Evolutionary conservation across 2,113 vertebrate species (phyloP).

Genomic region (Trichomycterus rosablanca): DNA sequence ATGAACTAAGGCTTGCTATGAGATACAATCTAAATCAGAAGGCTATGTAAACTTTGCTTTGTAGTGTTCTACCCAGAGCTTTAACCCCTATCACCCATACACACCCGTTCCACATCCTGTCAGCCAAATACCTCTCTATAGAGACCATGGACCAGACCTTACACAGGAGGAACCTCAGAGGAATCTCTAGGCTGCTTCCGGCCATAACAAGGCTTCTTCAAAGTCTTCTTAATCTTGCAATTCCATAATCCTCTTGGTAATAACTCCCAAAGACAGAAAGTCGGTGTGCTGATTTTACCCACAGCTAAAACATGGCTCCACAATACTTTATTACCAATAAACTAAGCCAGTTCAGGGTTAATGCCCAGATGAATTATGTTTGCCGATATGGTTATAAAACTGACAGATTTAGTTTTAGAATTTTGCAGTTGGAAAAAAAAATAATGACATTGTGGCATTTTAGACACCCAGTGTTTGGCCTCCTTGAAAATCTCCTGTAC

Average conservation of each 20-base stretch:
- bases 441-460: too few relatives aligned
- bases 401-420: neutral
- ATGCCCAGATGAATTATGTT: too few relatives aligned
- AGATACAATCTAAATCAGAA: conserved; percentile 54
- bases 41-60: conserved; percentile 41
- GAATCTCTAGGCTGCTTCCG: conserved; percentile 39
- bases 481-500: too few relatives aligned
- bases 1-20: conserved; percentile 14
- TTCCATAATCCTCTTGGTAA: conserved; percentile 51
- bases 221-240: conserved; percentile 55
- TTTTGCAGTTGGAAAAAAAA: neutral
- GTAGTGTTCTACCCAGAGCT: conserved; percentile 39
- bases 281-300: neutral
- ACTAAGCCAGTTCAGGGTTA: too few relatives aligned
- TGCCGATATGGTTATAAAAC: too few relatives aligned
- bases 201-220: conserved; percentile 57
- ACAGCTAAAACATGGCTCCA: too few relatives aligned
- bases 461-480: too few relatives aligned
- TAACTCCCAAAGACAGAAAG: conserved; percentile 48
- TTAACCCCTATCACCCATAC: conserved; percentile 31
- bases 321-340: too few relatives aligned
- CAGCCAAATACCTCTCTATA: conserved; percentile 43
- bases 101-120: conserved; percentile 59
- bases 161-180: conserved; percentile 36
- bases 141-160: neutral